Conservation (phyloP, 2,797 vertebrate species). For the Setipinna tenuifilis region DNA sequence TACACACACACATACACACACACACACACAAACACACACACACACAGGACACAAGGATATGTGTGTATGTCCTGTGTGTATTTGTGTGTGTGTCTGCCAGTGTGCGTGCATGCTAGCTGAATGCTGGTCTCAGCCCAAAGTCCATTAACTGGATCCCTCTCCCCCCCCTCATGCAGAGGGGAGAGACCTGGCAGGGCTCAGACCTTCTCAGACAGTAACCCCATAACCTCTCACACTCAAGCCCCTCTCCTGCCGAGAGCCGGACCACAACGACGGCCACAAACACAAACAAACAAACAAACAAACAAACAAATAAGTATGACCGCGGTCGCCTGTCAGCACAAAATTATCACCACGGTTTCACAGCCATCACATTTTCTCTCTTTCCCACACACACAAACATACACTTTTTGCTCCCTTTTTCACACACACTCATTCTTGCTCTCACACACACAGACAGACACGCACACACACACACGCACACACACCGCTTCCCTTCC, state of each 20-base stretch:
- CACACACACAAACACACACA: too few species aligned
- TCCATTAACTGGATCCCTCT: not conserved
- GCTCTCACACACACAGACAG: not conserved
- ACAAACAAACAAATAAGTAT: not conserved
- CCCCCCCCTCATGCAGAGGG: not conserved
- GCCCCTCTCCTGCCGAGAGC: not conserved
- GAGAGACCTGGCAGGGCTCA: not conserved
- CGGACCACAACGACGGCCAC: not conserved
- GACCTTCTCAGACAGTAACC: not conserved
- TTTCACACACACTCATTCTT: too few species aligned
- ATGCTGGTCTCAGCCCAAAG: not conserved
- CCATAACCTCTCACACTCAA: not conserved
- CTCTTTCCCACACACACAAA: not conserved
- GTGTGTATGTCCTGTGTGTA: not conserved
- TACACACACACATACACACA: too few species aligned
- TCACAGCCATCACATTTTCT: not conserved
- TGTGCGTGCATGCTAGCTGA: not conserved
- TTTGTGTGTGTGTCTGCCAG: not conserved
- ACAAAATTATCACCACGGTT: not conserved
- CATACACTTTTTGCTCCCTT: not conserved
- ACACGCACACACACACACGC: not conserved
- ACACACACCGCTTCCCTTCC: not conserved
- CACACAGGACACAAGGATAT: not conserved
- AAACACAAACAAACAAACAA: not conserved
- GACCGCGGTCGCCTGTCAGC: not conserved